Evolutionary conservation across 2,888 invertebrate species (phyloP), one percentile per base, ranked within the genome.

Genomic region (Lasioglossum villosulum): DNA sequence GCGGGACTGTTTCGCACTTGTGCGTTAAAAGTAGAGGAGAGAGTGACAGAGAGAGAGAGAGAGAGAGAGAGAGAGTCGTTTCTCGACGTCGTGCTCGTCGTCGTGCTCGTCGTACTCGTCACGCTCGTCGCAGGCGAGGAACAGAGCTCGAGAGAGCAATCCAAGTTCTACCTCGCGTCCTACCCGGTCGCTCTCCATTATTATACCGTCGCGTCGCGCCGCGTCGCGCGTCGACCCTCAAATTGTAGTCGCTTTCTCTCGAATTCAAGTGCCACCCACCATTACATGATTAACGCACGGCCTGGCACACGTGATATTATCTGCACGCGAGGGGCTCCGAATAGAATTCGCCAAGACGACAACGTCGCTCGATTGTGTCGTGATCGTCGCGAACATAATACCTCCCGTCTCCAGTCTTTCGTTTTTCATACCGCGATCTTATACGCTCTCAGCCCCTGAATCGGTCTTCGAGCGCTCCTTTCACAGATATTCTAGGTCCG

Each of bases 271-370:
- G 84, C 56, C 88, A 76, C 71, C 86, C 72, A 81, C 86, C 68
- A 82, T 86, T 87, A 84, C 79, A 79, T 82, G 88, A 90, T 89
- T 89, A 90, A 89, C 87, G 86, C 75, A 74, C 77, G 16, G 81
- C 59, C 80, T 52, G 75, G 63, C 82, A 37, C 74, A 75, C 63
- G 86, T 27, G 89, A 90, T 88, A 89, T 88, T 83, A 88, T 88
- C 83, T 83, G n/a, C 6, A n/a, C 30, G 19, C 63, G 19, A 63
- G 68, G 73, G 37, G 68, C 74, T 59, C 74, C 80, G 81, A 86
- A 87, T 86, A 86, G 86, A 88, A 86, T 83, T 76, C 75, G 75
- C 68, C 75, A 84, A 85, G 88, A 88, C 86, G 78, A 70, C 76
- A 56, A 23, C 56, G 12, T 30, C 68, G 80, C 70, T 30, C 37